These are phyloP conservation scores for Rhynchonycteris naso DNA, from an alignment of 2,797 vertebrate species.

Conservation along the genomic window DNA sequence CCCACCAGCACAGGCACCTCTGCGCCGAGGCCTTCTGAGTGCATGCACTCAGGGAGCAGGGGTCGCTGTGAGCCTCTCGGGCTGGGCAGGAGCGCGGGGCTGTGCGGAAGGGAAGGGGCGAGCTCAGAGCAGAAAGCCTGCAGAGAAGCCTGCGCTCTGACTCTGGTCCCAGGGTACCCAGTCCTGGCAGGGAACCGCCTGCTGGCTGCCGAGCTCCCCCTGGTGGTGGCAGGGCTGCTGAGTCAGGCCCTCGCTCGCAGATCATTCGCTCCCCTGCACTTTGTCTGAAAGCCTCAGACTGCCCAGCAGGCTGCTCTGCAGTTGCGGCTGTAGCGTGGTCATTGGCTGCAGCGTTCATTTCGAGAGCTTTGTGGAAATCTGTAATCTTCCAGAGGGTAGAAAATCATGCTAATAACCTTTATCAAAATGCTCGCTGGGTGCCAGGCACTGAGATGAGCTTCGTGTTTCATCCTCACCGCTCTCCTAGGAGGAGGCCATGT, in stretches of 20 bases:
- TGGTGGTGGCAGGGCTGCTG: too few species aligned
- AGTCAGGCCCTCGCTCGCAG: background rate
- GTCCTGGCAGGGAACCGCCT: background rate
- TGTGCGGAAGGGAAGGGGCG: background rate
- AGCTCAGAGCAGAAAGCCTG: background rate
- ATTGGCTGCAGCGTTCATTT: background rate
- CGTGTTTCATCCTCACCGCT: background rate
- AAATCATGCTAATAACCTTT: background rate
- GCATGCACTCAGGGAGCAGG: background rate
- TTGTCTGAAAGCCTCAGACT: background rate
- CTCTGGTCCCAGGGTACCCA: background rate
- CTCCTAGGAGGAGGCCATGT: background rate
- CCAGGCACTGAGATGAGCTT: background rate
- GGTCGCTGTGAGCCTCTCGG: too few species aligned
- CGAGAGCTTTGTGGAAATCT: background rate
- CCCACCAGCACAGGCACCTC: background rate
- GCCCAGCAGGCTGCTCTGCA: background rate
- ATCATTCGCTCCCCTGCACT: background rate
- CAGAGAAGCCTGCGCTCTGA: background rate
- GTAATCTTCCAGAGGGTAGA: background rate
- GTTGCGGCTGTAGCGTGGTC: background rate
- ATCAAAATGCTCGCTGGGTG: background rate
- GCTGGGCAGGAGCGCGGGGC: background rate
- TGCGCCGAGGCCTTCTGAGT: background rate
- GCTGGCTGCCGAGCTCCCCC: too few species aligned